Evolutionary conservation across 2,888 invertebrate species (phyloP).

Genomic region (Raillietiella orientalis): DNA sequence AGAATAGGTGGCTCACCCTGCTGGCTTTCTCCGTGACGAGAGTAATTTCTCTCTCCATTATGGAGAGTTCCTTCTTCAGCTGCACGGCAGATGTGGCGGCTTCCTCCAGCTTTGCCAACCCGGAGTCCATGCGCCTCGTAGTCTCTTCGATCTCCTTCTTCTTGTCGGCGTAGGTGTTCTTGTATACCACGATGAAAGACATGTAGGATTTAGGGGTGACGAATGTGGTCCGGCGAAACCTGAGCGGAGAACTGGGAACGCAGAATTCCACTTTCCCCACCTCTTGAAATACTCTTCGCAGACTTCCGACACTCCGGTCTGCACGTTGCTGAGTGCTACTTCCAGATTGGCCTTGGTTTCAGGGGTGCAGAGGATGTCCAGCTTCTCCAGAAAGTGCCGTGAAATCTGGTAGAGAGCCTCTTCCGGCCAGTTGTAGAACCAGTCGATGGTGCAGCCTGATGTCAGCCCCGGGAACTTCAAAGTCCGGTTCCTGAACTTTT

Average conservation of each 20-base stretch:
- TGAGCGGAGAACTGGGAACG: constrained; percentile 8
- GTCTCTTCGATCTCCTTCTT: constrained; percentile 62
- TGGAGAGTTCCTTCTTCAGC: constrained; percentile 59
- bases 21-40: constrained; percentile 76
- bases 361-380: constrained; percentile 44
- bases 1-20: constrained; percentile 26
- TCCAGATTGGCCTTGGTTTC: constrained; percentile 58
- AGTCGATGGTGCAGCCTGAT: constrained; percentile 90
- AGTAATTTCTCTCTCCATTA: constrained; percentile 76
- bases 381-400: constrained; percentile 57
- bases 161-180: constrained; percentile 54
- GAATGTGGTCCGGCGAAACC: constrained; percentile 70
- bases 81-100: constrained; percentile 76
- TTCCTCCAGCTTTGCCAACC: constrained; percentile 72
- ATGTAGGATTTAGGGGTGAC: constrained; percentile 91
- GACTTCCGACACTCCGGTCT: constrained; percentile 59
- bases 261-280: constrained; percentile 9
- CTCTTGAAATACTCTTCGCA: constrained; percentile 58
- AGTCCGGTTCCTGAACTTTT: constrained; percentile 66
- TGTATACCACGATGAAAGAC: constrained; percentile 79
- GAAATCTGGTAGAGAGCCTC: constrained; percentile 78
- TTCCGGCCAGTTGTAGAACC: constrained; percentile 94
- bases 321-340: constrained; percentile 62
- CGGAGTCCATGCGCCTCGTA: constrained; percentile 75
- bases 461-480: constrained; percentile 76